phyloP scores from a whole-genome alignment of 2,797 vertebrate genomes.

The Chaetophractus vellerosus region DNA sequence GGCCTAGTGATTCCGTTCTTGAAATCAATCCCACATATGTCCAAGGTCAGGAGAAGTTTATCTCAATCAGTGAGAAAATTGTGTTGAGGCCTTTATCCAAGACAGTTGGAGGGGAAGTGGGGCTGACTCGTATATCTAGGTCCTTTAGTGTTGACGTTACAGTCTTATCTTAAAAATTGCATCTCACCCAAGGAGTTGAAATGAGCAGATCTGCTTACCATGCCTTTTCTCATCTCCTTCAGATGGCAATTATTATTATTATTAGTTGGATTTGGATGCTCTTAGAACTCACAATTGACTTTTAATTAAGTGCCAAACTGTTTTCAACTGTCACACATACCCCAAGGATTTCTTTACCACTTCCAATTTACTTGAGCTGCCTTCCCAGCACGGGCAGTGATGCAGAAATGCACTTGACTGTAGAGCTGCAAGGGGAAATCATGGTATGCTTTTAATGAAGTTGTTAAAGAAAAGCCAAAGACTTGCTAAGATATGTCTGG shows the following conservation, averaged over 20 bases:
- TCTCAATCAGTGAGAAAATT: not conserved
- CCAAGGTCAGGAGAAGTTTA: not conserved
- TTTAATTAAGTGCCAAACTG: constrained; percentile 85
- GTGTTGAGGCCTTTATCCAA: not conserved
- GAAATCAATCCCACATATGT: not conserved
- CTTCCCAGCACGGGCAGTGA: constrained; percentile 38
- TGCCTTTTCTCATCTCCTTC: constrained; percentile 67
- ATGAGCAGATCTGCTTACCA: constrained; percentile 79
- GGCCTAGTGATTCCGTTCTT: not conserved
- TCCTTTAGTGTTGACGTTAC: not conserved
- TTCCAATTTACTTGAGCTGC: constrained; percentile 67
- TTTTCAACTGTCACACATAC: constrained; percentile 44
- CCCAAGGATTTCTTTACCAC: constrained; percentile 76
- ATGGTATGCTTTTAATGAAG: constrained; percentile 26
- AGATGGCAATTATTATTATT: constrained; percentile 75
- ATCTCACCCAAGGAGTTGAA: constrained; percentile 27
- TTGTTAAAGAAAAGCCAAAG: constrained; percentile 75
- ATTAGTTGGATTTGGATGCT: constrained; percentile 78
- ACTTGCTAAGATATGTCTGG: constrained; percentile 49
- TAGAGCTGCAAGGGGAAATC: constrained; percentile 46
- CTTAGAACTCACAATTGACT: constrained; percentile 85
- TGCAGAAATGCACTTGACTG: constrained; percentile 62
- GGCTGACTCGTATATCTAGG: not conserved
- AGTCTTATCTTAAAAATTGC: constrained; percentile 13
- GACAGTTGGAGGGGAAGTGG: not conserved